phyloP scores from a whole-genome alignment of 2,888 invertebrate genomes.

The Xylophagus ater region DNA sequence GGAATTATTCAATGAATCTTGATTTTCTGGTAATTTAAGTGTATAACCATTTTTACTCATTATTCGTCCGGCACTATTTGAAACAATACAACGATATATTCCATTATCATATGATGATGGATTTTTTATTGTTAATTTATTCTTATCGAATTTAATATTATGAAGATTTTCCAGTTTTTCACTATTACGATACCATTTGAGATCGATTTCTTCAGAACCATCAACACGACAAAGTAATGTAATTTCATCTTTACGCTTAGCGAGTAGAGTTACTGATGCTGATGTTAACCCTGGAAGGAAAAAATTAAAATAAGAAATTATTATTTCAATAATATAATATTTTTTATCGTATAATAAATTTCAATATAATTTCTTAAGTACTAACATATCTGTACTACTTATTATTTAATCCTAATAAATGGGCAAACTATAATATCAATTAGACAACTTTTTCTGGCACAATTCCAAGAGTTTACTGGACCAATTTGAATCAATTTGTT shows the following conservation, averaged over 20 bases:
- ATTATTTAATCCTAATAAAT: too few relatives aligned
- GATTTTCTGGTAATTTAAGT: conserved; percentile 21
- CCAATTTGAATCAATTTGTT: not conserved
- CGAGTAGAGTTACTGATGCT: conserved; percentile 31
- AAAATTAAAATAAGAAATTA: too few relatives aligned
- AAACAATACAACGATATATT: conserved; percentile 59
- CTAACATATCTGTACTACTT: too few relatives aligned
- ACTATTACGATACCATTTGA: conserved; percentile 44
- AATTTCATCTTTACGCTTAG: conserved; percentile 30
- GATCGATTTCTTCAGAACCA: conserved; percentile 29
- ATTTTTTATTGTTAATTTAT: conserved; percentile 31
- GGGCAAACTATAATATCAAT: too few relatives aligned
- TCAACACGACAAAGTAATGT: conserved; percentile 35
- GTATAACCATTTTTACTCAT: conserved; percentile 33
- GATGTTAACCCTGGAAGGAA: conserved; percentile 33
- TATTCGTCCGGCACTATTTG: conserved; percentile 51
- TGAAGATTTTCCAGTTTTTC: conserved; percentile 47
- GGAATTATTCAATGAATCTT: not conserved
- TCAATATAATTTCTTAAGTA: too few relatives aligned
- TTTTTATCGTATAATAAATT: too few relatives aligned
- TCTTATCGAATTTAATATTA: conserved; percentile 45
- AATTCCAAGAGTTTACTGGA: not conserved
- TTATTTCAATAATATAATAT: too few relatives aligned
- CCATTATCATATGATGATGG: conserved; percentile 48
- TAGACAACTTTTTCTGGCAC: not conserved